Conservation (phyloP, 2,113 vertebrate species). For the Raja brachyura region DNA sequence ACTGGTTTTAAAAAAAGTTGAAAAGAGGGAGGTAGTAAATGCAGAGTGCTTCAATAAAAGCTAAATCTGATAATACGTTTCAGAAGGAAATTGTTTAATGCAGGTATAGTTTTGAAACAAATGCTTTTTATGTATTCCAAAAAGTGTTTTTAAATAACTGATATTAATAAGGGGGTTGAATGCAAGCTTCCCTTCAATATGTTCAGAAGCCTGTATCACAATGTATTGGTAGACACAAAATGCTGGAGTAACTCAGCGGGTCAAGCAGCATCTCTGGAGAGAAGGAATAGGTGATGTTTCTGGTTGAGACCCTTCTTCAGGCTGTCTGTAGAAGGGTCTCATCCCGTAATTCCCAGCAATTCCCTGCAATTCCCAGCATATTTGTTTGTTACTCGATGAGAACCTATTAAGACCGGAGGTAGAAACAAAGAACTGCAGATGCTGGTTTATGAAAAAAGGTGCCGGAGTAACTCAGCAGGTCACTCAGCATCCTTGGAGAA, state of each 20-base stretch:
- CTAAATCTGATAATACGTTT: neutral
- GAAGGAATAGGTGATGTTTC: too few relatives aligned
- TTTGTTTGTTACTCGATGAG: neutral
- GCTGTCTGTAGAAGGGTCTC: too few relatives aligned
- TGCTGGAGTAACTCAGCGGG: too few relatives aligned
- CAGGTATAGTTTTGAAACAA: neutral
- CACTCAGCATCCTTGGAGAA: too few relatives aligned
- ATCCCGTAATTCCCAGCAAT: neutral
- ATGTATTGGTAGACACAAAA: neutral
- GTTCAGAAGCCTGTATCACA: neutral
- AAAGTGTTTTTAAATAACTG: neutral
- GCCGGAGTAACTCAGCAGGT: too few relatives aligned
- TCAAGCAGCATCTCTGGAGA: too few relatives aligned
- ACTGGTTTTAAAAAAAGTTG: neutral
- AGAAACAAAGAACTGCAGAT: too few relatives aligned
- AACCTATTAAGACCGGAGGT: neutral
- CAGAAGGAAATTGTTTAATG: neutral
- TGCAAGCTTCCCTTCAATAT: neutral
- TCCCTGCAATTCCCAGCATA: neutral
- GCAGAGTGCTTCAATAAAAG: neutral
- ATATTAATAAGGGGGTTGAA: neutral
- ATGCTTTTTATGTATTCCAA: neutral
- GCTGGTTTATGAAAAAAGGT: too few relatives aligned
- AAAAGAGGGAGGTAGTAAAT: neutral
- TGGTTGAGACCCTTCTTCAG: too few relatives aligned